Base-by-base conservation (phyloP, 2,113 vertebrate species). In the Ictalurus furcatus region DNA sequence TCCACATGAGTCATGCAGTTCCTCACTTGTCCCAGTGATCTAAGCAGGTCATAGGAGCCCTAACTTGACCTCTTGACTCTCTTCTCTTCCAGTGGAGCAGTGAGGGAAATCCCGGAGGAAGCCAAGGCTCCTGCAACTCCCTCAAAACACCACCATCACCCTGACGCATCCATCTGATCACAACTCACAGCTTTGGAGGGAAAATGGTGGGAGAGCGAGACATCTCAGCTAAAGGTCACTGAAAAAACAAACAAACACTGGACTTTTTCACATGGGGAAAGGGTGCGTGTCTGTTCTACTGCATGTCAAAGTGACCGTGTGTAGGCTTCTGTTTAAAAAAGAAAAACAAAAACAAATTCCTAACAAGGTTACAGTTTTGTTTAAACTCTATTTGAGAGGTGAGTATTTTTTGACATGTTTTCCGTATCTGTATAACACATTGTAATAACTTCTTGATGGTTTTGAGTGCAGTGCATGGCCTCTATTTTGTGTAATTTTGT, bases 401-500 rank as follows among this genome's bases (percentile, higher is more conserved):
- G 65, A 87, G 89, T 92, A 92, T 92, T 92, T 92, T 92, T 91
- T 91, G 71, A 90, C 79, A 90, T 88, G 79, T 92, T 91, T 90
- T 89, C 44, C 85, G 84, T 91, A 83, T 89, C 37, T 52, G 88
- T 88, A 58, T 84, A 86, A 90, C 85, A 80, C 89, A 52, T 89
- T 90, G 88, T 90, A 84, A 88, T 85, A 84, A 79, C 21, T 84
- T 67, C 73, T 89, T 90, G 81, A 89, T 88, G 84, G 85, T 90
- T 88, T 78, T 88, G 67, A 58, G 83, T 91, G 86, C 87, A 80
- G 87, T 92, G 91, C 91, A 92, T 92, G 91, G 81, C 69, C 65
- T 92, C 85, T 87, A 85, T 92, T 89, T 89, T 91, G 90, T 92
- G 89, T 78, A 85, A 90, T 88, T 91, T 88, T 88, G 78, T 89